These are phyloP conservation scores for Jaculus jaculus DNA, from an alignment of 2,113 vertebrate genomes.

Conservation along the genomic window DNA sequence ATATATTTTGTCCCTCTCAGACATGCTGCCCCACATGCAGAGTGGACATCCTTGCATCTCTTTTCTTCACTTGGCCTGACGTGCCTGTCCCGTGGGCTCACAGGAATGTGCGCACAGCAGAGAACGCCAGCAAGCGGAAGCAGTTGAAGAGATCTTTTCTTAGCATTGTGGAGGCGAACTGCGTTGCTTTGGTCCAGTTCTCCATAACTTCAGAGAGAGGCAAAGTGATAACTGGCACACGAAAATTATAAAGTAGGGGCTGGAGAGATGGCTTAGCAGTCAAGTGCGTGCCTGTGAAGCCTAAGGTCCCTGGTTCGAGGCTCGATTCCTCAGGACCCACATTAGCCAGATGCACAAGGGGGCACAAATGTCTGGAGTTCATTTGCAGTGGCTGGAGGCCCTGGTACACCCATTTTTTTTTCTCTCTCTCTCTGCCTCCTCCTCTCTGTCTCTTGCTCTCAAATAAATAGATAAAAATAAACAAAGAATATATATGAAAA, in stretches of 20 bases:
- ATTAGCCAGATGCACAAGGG: too few relatives aligned
- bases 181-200: background rate
- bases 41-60: background rate
- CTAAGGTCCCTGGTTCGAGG: too few relatives aligned
- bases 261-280: too few relatives aligned
- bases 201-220: background rate
- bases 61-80: conserved; percentile 3
- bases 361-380: too few relatives aligned
- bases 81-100: background rate
- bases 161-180: background rate
- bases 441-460: too few relatives aligned
- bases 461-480: too few relatives aligned
- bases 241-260: background rate
- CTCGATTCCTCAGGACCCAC: too few relatives aligned
- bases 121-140: background rate
- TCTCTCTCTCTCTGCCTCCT: too few relatives aligned
- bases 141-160: background rate
- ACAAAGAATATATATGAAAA: too few relatives aligned
- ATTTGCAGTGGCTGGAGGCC: too few relatives aligned
- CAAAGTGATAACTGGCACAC: background rate
- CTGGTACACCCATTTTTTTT: too few relatives aligned
- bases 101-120: conserved; percentile 21
- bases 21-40: background rate
- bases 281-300: too few relatives aligned
- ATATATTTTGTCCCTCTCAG: background rate